Base-by-base conservation (phyloP, 2,113 vertebrate species). In the Aspidoscelis tigris region DNA sequence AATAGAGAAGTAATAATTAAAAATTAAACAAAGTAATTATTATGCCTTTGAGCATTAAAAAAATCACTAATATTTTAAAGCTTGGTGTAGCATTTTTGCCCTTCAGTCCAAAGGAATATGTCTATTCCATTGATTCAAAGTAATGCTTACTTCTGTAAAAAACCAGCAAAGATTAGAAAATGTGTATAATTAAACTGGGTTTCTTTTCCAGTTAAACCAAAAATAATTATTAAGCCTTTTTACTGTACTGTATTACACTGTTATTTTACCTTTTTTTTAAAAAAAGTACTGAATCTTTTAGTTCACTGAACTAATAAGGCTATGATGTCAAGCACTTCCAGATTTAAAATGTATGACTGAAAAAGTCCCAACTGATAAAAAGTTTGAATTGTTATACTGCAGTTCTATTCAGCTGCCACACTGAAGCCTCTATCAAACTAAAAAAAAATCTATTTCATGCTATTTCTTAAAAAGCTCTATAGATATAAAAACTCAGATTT, bases 401-500 rank as follows among this genome's bases (percentile, higher is more conserved):
- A 92, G 89, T 87, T 94, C 78, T 88, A 70, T 81, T 85, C 87
- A 90, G 89, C 82, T 84, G 89, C 93, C 39, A 14, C 22, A 47
- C 1, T 76, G 58, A 66, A 74, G 24, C 6, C 65, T 20, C 70
- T 82, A 61, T 74, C 41, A 82, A 39, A 71, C 12, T 33, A 33
- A 33, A 33, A 84, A 88, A 87, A 89, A 88, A 84, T 85, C 84
- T 90, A 91, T 93, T 85, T 84, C 84, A 93, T 84, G 93, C 88
- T 85, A 89, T 92, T 90, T 91, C 89, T 88, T 90, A 84, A 81
- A 93, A 94, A 92, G 85, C 84, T 81, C 85, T 83, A 93, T 85
- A 82, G 87, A 92, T 91, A 89, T 88, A 14, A 24, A 93, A 92
- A 94, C 93, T 76, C n/a, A 83, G 88, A 93, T 93, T 89, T 89